Evolutionary conservation across 2,113 vertebrate species (phyloP).

Genomic region (Falco punctatus): DNA sequence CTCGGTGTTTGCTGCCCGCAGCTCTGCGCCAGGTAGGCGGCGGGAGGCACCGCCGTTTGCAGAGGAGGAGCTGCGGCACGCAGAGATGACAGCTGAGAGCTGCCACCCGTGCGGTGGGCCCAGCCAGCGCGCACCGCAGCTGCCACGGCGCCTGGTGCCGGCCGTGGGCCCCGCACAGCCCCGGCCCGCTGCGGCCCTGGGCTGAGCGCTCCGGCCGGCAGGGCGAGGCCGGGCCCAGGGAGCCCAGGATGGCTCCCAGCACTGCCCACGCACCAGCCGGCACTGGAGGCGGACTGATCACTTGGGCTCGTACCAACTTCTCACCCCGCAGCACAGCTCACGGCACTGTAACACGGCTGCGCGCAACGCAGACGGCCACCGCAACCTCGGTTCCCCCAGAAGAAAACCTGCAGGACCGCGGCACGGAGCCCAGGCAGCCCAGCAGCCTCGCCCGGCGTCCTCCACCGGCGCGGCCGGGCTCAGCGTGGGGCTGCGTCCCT

Average conservation of each 20-base stretch:
- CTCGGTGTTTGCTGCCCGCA: not conserved
- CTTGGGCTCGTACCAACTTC: not conserved
- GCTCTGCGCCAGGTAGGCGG: not conserved
- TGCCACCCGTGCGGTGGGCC: not conserved
- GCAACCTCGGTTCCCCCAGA: not conserved
- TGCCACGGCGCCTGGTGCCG: not conserved
- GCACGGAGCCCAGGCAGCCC: accelerated
- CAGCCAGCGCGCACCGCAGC: not conserved
- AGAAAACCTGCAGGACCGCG: not conserved
- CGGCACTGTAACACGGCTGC: accelerated
- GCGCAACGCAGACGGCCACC: accelerated
- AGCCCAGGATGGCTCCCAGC: no score
- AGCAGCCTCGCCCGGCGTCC: accelerated
- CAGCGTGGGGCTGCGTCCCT: not conserved
- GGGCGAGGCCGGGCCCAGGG: not conserved
- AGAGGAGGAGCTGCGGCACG: not conserved
- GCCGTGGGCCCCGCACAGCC: not conserved
- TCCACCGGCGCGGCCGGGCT: accelerated
- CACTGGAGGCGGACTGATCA: no score
- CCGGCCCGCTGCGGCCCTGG: no score
- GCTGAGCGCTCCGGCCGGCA: not conserved
- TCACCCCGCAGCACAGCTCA: not conserved
- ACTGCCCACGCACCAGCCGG: no score
- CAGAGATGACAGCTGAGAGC: not conserved
- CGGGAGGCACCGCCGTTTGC: not conserved